Evolutionary conservation across 1,140 invertebrate genomes (phyloP).

Genomic region (Diachasmimorpha longicaudata): DNA sequence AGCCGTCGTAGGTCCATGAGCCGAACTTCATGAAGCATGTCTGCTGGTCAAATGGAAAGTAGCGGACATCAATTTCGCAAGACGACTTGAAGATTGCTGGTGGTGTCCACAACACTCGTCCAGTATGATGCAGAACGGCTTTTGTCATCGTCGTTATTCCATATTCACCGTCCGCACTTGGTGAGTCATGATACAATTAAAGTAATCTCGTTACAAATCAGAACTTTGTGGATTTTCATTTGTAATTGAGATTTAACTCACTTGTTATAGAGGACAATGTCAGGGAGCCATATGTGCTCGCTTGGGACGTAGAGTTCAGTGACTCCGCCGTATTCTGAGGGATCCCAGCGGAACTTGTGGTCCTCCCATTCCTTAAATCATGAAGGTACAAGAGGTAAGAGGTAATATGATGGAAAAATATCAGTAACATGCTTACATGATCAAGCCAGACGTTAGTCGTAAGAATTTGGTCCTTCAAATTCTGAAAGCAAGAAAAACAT

Average conservation of each 20-base stretch:
- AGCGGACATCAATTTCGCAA: slow-evolving; percentile 94
- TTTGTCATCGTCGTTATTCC: slow-evolving; percentile 98
- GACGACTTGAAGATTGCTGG: slow-evolving; percentile 98
- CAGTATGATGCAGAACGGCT: slow-evolving; percentile 87
- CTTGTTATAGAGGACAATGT: slow-evolving; percentile 98
- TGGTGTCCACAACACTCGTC: slow-evolving; percentile 90
- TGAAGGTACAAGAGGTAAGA: background rate
- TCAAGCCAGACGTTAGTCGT: slow-evolving; percentile 96
- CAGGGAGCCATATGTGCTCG: slow-evolving; percentile 93
- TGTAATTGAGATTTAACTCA: slow-evolving; percentile 61
- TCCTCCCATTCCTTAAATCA: slow-evolving; percentile 88
- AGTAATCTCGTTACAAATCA: slow-evolving; percentile 10
- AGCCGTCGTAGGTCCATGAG: slow-evolving; percentile 97
- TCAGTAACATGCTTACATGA: slow-evolving; percentile 75
- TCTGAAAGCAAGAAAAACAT: slow-evolving; percentile 71
- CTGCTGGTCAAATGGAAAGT: slow-evolving; percentile 98
- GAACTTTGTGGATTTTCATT: background rate
- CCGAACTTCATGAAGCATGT: slow-evolving; percentile 96
- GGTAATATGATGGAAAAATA: background rate
- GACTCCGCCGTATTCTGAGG: slow-evolving; percentile 92
- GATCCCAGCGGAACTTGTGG: slow-evolving; percentile 97
- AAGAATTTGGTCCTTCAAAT: slow-evolving; percentile 94
- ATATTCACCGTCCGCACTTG: slow-evolving; percentile 95
- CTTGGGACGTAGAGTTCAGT: slow-evolving; percentile 90
- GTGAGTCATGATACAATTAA: background rate